A percentile compares a stretch with the other conserved stretches of the same genome.
phyloP scores from a whole-genome alignment of 2,888 invertebrate genomes.

The Lydus trimaculatus region DNA sequence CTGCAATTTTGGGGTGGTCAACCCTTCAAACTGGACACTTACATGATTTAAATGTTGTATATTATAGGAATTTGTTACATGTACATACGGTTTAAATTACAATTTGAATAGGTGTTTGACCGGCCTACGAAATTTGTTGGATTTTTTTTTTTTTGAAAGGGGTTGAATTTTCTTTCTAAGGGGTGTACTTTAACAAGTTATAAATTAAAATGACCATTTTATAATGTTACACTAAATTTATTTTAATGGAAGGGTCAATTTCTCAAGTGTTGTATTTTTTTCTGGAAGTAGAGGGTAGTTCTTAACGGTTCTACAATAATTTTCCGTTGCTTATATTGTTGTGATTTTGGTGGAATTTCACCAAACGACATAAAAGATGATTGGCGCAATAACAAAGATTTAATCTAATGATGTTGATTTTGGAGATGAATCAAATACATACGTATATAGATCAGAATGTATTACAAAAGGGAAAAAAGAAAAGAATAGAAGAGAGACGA shows the following conservation, averaged over 20 bases:
- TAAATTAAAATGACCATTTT: constrained; percentile 55
- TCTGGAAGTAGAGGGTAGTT: neutral
- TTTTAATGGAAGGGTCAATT: constrained; percentile 50
- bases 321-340: neutral
- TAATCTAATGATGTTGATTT: constrained; percentile 18
- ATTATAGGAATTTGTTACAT: constrained; percentile 54
- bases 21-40: constrained; percentile 46
- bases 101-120: constrained; percentile 48
- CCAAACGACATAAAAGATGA: neutral
- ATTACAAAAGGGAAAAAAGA: constrained; percentile 25
- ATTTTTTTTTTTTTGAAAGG: constrained; percentile 33
- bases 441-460: constrained; percentile 32
- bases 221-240: constrained; percentile 55
- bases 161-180: constrained; percentile 16
- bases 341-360: neutral
- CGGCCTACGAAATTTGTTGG: constrained; percentile 53
- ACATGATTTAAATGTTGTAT: constrained; percentile 52
- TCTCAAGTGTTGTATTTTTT: constrained; percentile 13
- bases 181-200: constrained; percentile 33
- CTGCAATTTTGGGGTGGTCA: constrained; percentile 49
- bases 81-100: constrained; percentile 49
- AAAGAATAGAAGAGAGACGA: constrained; percentile 12
- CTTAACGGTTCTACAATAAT: neutral
- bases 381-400: constrained; percentile 18
- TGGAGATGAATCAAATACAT: constrained; percentile 27